Percentiles rank a stretch among this genome's conserved stretches.
Evolutionary conservation across 2,113 vertebrate species (phyloP).

Genomic region (Danio rerio): GRCz12tu NC_133188.1:26553001-26553500

Average conservation of each 20-base stretch:
- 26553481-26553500: conserved; percentile 98
- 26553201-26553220: conserved; percentile 95
- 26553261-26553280: conserved; percentile 86
- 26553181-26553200: conserved; percentile 95
- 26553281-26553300: conserved; percentile 82
- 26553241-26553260: conserved; percentile 84
- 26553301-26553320: conserved; percentile 87
- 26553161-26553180: conserved; percentile 96
- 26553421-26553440: conserved; percentile 94
- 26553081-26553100: conserved; percentile 93
- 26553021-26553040: conserved; percentile 90
- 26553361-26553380: conserved; percentile 86
- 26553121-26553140: conserved; percentile 95
- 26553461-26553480: conserved; percentile 91
- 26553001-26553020: conserved; percentile 90
- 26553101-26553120: conserved; percentile 88
- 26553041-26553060: conserved; percentile 90
- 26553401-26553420: conserved; percentile 87
- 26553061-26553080: conserved; percentile 89
- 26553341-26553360: conserved; percentile 85
- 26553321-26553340: conserved; percentile 84
- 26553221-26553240: conserved; percentile 99
- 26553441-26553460: conserved; percentile 90
- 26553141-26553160: conserved; percentile 93
- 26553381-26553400: conserved; percentile 72